These are phyloP conservation scores for Grammomys surdaster DNA, from an alignment of 2,113 vertebrate species.

Conservation along the genomic window DNA sequence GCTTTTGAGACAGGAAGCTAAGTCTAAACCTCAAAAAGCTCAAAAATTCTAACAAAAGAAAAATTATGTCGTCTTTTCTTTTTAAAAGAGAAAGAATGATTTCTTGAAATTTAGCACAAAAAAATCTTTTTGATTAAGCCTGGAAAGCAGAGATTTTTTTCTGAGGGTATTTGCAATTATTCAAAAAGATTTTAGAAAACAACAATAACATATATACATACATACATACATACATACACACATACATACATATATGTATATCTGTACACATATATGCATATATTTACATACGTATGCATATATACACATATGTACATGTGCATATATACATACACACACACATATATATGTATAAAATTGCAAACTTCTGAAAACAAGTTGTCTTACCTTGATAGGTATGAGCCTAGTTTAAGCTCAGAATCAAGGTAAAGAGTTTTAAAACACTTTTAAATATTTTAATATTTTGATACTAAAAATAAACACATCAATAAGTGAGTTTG, in stretches of 20 bases:
- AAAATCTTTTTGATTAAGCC: background rate
- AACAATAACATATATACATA: background rate
- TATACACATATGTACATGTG: background rate
- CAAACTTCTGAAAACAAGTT: constrained; percentile 44
- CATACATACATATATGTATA: too few species aligned
- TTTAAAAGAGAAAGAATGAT: background rate
- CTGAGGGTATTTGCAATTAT: constrained; percentile 27
- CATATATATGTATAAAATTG: background rate
- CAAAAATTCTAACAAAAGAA: constrained; percentile 31
- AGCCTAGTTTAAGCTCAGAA: background rate
- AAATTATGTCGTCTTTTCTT: background rate
- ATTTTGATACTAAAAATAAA: constrained; percentile 47
- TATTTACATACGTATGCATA: too few species aligned
- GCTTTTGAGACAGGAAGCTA: constrained; percentile 23
- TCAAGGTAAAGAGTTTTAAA: constrained; percentile 37
- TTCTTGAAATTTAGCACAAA: constrained; percentile 26
- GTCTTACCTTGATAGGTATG: background rate
- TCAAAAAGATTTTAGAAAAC: constrained; percentile 10
- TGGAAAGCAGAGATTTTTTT: constrained; percentile 1
- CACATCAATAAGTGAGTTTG: background rate
- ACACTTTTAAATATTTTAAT: constrained; percentile 4
- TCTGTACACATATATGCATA: too few species aligned
- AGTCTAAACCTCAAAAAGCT: constrained; percentile 47
- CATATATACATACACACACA: too few species aligned
- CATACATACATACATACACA: too few species aligned